Evolutionary conservation across 2,113 vertebrate genomes (phyloP).

Genomic region (Haliaeetus leucogaster): DNA sequence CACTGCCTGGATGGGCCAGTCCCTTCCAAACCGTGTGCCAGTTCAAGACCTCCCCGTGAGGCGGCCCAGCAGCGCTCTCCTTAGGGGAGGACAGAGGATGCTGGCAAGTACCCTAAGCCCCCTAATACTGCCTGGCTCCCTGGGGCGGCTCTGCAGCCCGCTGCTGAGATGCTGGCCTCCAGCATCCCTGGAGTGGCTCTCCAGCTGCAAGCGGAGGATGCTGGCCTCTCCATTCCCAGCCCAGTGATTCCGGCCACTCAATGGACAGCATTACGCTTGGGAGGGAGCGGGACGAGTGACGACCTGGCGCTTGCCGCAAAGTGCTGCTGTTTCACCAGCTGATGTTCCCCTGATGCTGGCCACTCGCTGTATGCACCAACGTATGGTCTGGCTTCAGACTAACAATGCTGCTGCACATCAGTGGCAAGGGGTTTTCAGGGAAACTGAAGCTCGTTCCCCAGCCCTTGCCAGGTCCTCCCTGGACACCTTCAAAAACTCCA

Average conservation of each 20-base stretch:
- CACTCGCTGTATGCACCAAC: neutral
- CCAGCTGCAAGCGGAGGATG: too few species aligned
- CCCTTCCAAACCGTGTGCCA: accelerated
- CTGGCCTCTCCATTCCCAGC: neutral
- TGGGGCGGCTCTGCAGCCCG: neutral
- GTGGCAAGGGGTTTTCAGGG: neutral
- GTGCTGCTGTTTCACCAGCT: constrained; percentile 22
- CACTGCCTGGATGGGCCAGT: neutral
- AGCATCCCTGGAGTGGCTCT: too few species aligned
- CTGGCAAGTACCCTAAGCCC: neutral
- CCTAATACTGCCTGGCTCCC: neutral
- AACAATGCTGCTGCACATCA: neutral
- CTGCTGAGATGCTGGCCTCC: neutral
- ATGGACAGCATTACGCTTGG: neutral
- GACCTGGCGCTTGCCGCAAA: constrained; percentile 22
- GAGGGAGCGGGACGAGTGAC: neutral
- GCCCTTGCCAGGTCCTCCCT: neutral
- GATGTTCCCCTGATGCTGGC: neutral
- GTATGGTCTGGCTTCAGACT: constrained; percentile 34
- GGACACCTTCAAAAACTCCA: neutral
- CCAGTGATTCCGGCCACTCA: neutral
- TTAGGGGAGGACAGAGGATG: neutral
- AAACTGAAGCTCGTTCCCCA: neutral
- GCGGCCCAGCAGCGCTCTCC: neutral
- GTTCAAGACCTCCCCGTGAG: accelerated